Evolutionary conservation across 2,113 vertebrate species (phyloP).

Genomic region (Ophiodon elongatus): DNA sequence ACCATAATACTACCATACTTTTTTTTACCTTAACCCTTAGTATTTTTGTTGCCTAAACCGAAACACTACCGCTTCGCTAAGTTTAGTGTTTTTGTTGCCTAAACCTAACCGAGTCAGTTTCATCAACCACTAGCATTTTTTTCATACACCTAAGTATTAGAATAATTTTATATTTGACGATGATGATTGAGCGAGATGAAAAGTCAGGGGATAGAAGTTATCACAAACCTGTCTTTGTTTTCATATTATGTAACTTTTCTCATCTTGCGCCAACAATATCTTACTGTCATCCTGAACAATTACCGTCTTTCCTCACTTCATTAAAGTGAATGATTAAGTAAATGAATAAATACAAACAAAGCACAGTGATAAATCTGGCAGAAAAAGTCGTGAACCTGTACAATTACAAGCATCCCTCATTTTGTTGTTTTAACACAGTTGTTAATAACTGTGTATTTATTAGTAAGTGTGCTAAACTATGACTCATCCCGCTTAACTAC

Average conservation of each 20-base stretch:
- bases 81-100: too few relatives aligned
- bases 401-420: not conserved
- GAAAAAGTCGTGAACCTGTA: not conserved
- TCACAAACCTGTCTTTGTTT: not conserved
- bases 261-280: not conserved
- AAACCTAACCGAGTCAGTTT: too few relatives aligned
- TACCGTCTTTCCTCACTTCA: not conserved
- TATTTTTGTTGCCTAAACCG: too few relatives aligned
- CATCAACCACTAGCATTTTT: too few relatives aligned
- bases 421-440: not conserved
- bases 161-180: too few relatives aligned
- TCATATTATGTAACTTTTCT: not conserved
- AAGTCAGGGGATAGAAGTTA: too few relatives aligned
- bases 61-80: too few relatives aligned
- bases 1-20: too few relatives aligned
- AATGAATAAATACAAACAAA: not conserved
- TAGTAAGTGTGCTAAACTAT: not conserved
- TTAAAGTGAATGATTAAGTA: not conserved
- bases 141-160: too few relatives aligned
- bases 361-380: not conserved
- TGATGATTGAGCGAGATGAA: too few relatives aligned
- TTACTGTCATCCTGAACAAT: not conserved
- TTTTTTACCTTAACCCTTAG: too few relatives aligned
- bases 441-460: not conserved
- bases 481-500: not conserved